Evolutionary conservation across 2,113 vertebrate genomes (phyloP).

Genomic region (Nansenia antarctica): DNA sequence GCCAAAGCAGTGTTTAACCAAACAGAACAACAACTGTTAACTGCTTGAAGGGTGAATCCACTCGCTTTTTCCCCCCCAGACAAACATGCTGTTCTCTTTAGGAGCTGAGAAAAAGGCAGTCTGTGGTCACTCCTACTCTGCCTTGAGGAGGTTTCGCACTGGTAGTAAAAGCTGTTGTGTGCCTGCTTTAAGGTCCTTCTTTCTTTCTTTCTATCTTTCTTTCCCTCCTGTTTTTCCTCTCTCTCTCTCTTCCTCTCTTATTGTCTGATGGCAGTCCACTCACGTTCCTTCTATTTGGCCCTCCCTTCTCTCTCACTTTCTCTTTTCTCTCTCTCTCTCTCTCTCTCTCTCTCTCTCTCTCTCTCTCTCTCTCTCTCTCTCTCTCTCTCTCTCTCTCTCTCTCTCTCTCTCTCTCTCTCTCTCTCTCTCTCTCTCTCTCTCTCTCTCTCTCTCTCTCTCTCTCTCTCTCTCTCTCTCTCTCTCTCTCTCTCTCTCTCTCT

Average conservation of each 20-base stretch:
- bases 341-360: not conserved
- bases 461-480: not conserved
- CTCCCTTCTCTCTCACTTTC: not conserved
- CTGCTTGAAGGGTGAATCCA: slow-evolving; percentile 37
- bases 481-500: not conserved
- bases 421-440: too few relatives aligned
- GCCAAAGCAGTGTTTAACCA: slow-evolving; percentile 8
- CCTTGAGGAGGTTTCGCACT: slow-evolving; percentile 38
- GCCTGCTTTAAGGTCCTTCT: slow-evolving; percentile 31
- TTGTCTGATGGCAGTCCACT: too few relatives aligned
- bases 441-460: too few relatives aligned
- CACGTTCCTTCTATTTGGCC: too few relatives aligned
- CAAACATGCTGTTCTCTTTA: slow-evolving; percentile 65
- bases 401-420: not conserved
- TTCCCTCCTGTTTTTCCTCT: not conserved
- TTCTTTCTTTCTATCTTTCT: not conserved
- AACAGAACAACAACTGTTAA: slow-evolving; percentile 49
- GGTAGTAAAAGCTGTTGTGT: slow-evolving; percentile 44
- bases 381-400: slow-evolving; percentile 20
- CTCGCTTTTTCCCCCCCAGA: slow-evolving; percentile 50
- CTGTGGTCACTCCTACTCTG: slow-evolving; percentile 57
- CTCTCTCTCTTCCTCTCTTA: not conserved
- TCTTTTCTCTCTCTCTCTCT: not conserved
- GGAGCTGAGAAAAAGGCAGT: slow-evolving; percentile 50
- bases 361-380: not conserved